Conservation (phyloP, 2,797 vertebrate genomes). For the Austrolebias charrua region DNA sequence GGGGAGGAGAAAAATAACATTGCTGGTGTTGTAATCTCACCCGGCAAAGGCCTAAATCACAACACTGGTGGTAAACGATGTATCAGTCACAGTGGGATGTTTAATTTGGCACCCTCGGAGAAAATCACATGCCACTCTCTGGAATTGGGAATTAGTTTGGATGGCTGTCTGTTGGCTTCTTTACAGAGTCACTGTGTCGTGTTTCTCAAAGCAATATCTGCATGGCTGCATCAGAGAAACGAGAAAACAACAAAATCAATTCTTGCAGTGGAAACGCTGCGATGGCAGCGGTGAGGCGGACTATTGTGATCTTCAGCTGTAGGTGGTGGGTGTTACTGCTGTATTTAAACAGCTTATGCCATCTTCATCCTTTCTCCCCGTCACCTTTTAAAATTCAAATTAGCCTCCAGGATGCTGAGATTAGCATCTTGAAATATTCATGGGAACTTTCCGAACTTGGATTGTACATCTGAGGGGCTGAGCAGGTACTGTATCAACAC, state of each 20-base stretch:
- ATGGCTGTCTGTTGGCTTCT: conserved; percentile 51
- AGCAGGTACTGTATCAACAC: conserved; percentile 58
- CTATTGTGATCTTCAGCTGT: conserved; percentile 24
- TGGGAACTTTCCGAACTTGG: conserved; percentile 49
- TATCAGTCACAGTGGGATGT: conserved; percentile 74
- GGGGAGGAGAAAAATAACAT: conserved; percentile 5
- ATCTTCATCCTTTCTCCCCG: conserved; percentile 40
- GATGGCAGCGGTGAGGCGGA: conserved; percentile 15
- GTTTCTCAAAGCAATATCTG: conserved; percentile 53
- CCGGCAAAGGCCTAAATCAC: conserved; percentile 63
- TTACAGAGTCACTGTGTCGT: conserved; percentile 42
- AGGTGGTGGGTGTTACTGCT: conserved; percentile 1
- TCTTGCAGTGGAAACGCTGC: conserved; percentile 13
- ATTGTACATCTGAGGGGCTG: conserved; percentile 44
- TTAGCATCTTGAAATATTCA: conserved; percentile 77
- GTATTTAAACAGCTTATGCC: conserved; percentile 41
- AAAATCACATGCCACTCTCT: conserved; percentile 58
- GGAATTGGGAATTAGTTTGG: conserved; percentile 57
- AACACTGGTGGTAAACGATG: conserved; percentile 60
- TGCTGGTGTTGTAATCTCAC: conserved; percentile 57
- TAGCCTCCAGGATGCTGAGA: conserved; percentile 57
- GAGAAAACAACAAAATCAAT: conserved; percentile 40
- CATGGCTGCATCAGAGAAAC: conserved; percentile 39
- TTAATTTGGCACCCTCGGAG: conserved; percentile 53
- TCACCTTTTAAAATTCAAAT: conserved; percentile 68